These are phyloP conservation scores for Lordiphosa fenestrarum DNA, from an alignment of 2,888 invertebrate species.

Conservation along the genomic window DNA sequence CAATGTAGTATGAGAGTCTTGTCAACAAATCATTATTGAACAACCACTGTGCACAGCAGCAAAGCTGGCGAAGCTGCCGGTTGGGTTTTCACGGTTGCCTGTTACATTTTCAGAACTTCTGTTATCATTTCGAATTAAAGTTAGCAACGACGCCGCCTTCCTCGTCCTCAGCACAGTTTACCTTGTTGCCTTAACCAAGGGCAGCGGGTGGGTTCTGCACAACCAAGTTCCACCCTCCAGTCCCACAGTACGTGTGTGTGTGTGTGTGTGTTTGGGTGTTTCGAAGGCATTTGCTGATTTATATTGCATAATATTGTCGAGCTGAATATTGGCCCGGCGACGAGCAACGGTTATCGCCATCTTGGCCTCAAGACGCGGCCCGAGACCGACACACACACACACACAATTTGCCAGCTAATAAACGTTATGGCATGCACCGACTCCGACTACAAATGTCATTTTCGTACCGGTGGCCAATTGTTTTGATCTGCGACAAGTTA, in stretches of 20 bases:
- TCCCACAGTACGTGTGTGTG: constrained; percentile 5
- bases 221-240: constrained; percentile 10
- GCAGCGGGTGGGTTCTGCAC: constrained; percentile 4
- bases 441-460: constrained; percentile 22
- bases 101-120: constrained; percentile 60
- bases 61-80: constrained; percentile 21
- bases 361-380: constrained; percentile 29
- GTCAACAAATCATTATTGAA: too few species aligned
- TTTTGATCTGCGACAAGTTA: constrained; percentile 68
- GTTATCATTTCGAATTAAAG: constrained; percentile 72
- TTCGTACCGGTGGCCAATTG: constrained; percentile 49
- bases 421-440: constrained; percentile 60
- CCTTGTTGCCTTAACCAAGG: constrained; percentile 18
- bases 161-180: constrained; percentile 8
- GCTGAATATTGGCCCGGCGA: constrained; percentile 65
- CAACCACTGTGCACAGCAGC: constrained; percentile 43
- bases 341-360: constrained; percentile 46
- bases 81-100: constrained; percentile 60
- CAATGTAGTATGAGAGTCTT: too few species aligned
- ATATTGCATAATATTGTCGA: constrained; percentile 76
- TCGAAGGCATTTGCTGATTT: constrained; percentile 76
- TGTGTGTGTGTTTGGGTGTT: constrained; percentile 22
- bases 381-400: constrained; percentile 8
- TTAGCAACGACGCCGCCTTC: constrained; percentile 34
- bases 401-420: constrained; percentile 75